A percentile compares a stretch with the other conserved stretches of the same genome.
Evolutionary conservation across 2,113 vertebrate species (phyloP).

Genomic region (Bettongia penicillata): DNA sequence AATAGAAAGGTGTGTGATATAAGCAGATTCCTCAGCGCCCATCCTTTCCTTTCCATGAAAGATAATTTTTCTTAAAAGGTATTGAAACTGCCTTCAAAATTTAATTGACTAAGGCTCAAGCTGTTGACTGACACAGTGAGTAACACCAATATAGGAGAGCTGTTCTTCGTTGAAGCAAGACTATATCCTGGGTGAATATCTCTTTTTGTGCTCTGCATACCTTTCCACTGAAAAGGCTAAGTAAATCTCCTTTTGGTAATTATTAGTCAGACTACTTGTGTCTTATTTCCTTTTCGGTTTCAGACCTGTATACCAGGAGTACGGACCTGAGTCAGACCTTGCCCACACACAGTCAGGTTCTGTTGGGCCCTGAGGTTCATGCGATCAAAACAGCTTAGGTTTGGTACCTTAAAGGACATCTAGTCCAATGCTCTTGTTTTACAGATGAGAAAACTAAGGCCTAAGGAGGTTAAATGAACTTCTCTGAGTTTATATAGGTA

Average conservation of each 20-base stretch:
- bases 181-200: not conserved
- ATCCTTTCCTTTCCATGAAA: not conserved
- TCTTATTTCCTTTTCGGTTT: not conserved
- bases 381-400: not conserved
- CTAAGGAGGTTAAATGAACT: not conserved
- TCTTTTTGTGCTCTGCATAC: not conserved
- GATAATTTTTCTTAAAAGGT: not conserved
- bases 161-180: not conserved
- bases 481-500: not conserved
- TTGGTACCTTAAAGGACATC: not conserved
- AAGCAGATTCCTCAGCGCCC: not conserved
- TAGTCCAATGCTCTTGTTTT: not conserved
- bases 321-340: not conserved
- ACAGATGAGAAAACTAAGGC: too few species aligned
- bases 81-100: not conserved
- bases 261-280: not conserved
- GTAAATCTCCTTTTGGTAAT: not conserved
- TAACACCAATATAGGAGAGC: not conserved
- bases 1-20: not conserved
- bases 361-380: not conserved
- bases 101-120: not conserved
- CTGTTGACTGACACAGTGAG: not conserved
- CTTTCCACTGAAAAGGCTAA: not conserved
- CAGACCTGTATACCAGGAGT: not conserved
- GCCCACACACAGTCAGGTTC: not conserved